Base-by-base conservation (phyloP, 2,888 invertebrate species). In the Mycalesis mineus region DNA sequence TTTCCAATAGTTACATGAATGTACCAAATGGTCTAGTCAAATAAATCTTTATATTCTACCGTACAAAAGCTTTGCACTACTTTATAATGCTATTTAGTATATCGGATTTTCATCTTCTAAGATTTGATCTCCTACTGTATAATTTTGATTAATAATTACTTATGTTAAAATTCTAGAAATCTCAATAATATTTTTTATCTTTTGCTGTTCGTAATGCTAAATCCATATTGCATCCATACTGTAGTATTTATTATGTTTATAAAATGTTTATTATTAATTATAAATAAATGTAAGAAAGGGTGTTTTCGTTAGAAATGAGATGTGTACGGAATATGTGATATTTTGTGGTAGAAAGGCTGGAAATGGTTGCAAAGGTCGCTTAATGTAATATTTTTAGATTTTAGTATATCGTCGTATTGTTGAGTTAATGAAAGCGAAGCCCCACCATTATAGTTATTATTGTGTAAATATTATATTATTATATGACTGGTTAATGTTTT, bases 11-110 rank as follows among this genome's bases (percentile, higher is more conserved):
- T 65, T 88, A 89, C 66, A 77, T 82, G 33, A 87, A 64, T 65
- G 70, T 71, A 59, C 80, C 83, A 57, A 88, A 88, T 65, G 85
- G 88, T 80, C 83, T 88, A 86, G 87, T 88, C 84, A 87, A 84
- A 73, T 88, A 80, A 77, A 71, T 74, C 67, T 60, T 36, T 36
- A 36, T 11, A 36, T 11, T 36, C 36, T 61, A 41, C 56, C 56
- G 36, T 56, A 64, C 57, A 61, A 58, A 55, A 57, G 53, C 44
- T 62, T 37, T 52, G 50, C 47, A 47, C 53, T 57, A 57, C 55
- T 61, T 54, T 54, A 36, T 52, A 45, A 42, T 33, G 45, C 53
- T 62, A 42, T 45, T 62, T 63, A 65, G 28, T 22, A 55, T 54
- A 14, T 57, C 36, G 48, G 29, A 48, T 45, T 45, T 62, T 50